A percentile compares a stretch with the other conserved stretches of the same genome.
phyloP scores from a whole-genome alignment of 1,140 invertebrate genomes.

The Medauroidea extradentata region DNA sequence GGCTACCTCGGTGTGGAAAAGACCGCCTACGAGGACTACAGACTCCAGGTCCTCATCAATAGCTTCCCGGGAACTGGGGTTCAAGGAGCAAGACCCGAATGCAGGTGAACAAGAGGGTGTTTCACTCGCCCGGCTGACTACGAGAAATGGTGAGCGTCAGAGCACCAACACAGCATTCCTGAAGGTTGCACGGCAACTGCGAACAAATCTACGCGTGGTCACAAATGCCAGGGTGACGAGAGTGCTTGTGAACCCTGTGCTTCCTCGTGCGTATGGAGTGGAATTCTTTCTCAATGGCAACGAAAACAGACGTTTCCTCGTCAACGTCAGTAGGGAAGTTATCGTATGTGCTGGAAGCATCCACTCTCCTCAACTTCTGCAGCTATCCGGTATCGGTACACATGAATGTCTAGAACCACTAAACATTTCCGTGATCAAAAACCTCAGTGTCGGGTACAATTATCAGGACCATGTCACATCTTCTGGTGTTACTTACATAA shows the following conservation, averaged over 20 bases:
- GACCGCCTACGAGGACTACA: constrained; percentile 55
- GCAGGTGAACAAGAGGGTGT: not conserved
- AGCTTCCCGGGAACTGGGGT: not conserved
- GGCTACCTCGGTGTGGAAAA: constrained; percentile 75
- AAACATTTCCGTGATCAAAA: constrained; percentile 38
- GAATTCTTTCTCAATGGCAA: not conserved
- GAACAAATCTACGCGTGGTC: constrained; percentile 62
- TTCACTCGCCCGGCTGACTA: constrained; percentile 1
- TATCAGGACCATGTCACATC: constrained; percentile 84
- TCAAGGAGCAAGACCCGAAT: not conserved
- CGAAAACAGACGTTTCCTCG: too few relatives aligned
- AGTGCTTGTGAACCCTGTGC: constrained; percentile 37
- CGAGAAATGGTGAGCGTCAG: constrained; percentile 48
- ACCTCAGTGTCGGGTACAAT: constrained; percentile 66
- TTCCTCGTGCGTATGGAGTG: not conserved
- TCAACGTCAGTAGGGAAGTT: constrained; percentile 56
- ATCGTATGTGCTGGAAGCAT: constrained; percentile 83
- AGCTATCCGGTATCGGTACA: constrained; percentile 88
- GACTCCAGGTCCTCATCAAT: not conserved
- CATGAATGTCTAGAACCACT: constrained; percentile 65
- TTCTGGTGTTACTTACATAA: constrained; percentile 71
- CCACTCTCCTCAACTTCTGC: constrained; percentile 85
- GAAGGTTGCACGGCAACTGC: constrained; percentile 42
- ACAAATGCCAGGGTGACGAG: constrained; percentile 54
- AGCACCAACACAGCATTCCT: constrained; percentile 55